phyloP scores from a whole-genome alignment of 2,113 vertebrate genomes.

The Colossoma macropomum region DNA sequence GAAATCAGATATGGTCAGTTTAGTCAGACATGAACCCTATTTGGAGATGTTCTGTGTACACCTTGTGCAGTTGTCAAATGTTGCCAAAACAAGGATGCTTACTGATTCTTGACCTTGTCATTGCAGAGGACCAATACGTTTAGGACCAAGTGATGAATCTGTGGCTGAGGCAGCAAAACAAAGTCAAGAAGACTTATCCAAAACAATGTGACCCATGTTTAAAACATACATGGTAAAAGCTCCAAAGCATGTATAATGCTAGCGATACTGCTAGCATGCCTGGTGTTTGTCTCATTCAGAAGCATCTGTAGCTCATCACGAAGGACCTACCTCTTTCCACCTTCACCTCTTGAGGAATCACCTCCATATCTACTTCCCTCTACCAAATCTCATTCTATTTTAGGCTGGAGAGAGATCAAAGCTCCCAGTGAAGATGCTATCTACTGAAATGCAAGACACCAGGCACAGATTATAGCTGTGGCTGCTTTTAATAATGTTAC shows the following conservation, averaged over 20 bases:
- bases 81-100: not conserved
- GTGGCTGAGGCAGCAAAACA: not conserved
- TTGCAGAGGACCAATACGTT: not conserved
- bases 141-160: not conserved
- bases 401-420: not conserved
- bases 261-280: not conserved
- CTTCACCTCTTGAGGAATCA: not conserved
- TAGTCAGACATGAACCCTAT: too few relatives aligned
- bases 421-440: slow-evolving; percentile 7
- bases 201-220: not conserved
- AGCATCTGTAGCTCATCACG: not conserved
- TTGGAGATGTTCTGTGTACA: too few relatives aligned
- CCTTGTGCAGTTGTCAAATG: not conserved
- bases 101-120: not conserved
- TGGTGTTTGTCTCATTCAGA: not conserved
- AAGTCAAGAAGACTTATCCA: not conserved
- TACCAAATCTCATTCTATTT: slow-evolving; percentile 19
- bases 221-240: not conserved
- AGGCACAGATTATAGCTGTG: not conserved
- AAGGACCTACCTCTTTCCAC: not conserved
- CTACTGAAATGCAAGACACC: not conserved
- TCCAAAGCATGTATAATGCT: not conserved
- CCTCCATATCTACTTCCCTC: not conserved
- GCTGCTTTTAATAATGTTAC: not conserved
- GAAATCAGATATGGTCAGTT: too few relatives aligned